Percentiles rank a stretch among this genome's conserved stretches.
Evolutionary conservation across 1,140 invertebrate genomes (phyloP).

Genomic region (Harpegnathos saltator): DNA sequence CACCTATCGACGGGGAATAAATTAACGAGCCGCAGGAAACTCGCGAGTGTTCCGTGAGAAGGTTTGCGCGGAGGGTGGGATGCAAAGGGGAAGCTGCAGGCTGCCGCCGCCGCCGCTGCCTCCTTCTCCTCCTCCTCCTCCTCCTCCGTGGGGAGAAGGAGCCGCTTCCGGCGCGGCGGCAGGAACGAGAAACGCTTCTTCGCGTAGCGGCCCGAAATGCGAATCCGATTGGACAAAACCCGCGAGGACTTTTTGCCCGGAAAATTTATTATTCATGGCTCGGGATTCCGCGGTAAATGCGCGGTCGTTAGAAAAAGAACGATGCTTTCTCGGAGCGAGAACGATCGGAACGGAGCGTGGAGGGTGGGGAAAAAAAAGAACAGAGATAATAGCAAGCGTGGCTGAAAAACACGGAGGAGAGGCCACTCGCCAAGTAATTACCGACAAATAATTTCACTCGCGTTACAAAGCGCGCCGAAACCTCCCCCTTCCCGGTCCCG

Average conservation of each 20-base stretch:
- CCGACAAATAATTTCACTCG: too few species aligned
- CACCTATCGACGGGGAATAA: constrained; percentile 64
- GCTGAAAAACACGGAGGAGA: too few species aligned
- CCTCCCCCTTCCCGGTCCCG: too few species aligned
- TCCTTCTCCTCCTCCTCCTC: too few species aligned
- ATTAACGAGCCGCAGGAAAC: constrained; percentile 60
- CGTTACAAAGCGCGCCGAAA: too few species aligned
- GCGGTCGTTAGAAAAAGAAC: constrained; percentile 36
- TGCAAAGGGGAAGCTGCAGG: neutral
- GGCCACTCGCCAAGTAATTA: too few species aligned
- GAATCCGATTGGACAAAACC: constrained; percentile 46
- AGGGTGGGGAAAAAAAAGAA: neutral
- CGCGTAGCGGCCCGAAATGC: constrained; percentile 34
- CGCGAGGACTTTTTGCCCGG: constrained; percentile 24
- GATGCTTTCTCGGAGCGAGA: neutral
- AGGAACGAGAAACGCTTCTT: constrained; percentile 39
- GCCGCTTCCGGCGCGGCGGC: constrained; percentile 17
- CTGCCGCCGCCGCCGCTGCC: neutral
- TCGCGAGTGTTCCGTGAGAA: constrained; percentile 49
- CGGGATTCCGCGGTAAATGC: constrained; percentile 23
- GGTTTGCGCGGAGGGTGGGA: neutral
- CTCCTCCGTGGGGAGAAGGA: neutral
- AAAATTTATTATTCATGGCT: constrained; percentile 47
- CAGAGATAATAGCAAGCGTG: too few species aligned
- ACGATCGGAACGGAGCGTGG: neutral